These are phyloP conservation scores for Lepus townsendii DNA, from an alignment of 2,797 vertebrate species.

Conservation along the genomic window DNA sequence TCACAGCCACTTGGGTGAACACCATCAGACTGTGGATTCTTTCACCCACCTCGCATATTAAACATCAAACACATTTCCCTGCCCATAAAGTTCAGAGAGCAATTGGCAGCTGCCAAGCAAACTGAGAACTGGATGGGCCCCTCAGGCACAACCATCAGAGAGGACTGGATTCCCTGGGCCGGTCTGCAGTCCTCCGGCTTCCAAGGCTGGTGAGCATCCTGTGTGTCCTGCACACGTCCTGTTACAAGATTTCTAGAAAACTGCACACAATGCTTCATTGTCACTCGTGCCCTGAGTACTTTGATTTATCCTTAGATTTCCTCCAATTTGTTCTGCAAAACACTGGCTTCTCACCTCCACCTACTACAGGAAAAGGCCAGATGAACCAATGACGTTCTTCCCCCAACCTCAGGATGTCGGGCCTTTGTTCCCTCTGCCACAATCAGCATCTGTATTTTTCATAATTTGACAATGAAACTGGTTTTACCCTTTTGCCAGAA, in stretches of 20 bases:
- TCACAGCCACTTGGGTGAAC: not conserved
- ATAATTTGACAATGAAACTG: slow-evolving; percentile 11
- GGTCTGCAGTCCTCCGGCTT: not conserved
- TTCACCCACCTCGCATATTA: not conserved
- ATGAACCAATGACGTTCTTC: not conserved
- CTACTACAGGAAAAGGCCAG: not conserved
- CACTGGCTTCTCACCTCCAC: not conserved
- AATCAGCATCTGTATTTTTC: not conserved
- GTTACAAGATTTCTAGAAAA: slow-evolving; percentile 46
- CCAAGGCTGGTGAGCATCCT: not conserved
- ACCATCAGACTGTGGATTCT: not conserved
- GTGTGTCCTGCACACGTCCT: not conserved
- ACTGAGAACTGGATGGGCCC: not conserved
- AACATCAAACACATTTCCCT: not conserved
- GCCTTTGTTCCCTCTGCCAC: not conserved
- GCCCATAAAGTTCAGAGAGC: not conserved
- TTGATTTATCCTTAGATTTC: not conserved
- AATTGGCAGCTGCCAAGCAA: slow-evolving; percentile 5
- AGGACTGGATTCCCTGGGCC: not conserved
- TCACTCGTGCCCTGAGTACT: not conserved
- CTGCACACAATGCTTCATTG: slow-evolving; percentile 10
- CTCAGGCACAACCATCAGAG: not conserved
- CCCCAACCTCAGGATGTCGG: not conserved
- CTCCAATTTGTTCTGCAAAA: not conserved
- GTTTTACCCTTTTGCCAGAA: slow-evolving; percentile 34